A percentile compares a stretch with the other conserved stretches of the same genome.
Evolutionary conservation across 2,113 vertebrate species (phyloP).

Genomic region (Saccopteryx leptura): DNA sequence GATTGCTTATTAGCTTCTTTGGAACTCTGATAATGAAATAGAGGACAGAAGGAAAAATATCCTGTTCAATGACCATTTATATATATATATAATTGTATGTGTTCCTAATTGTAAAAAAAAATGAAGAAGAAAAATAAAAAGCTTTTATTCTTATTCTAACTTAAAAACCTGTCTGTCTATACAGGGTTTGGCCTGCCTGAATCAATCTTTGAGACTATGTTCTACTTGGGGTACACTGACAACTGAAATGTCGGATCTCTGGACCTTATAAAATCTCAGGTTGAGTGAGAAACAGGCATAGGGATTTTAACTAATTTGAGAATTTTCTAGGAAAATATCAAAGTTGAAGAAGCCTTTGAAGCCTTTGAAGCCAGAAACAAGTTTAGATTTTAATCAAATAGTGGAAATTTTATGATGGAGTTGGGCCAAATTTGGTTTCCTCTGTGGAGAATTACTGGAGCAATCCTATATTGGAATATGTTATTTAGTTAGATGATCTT

Average conservation of each 20-base stretch:
- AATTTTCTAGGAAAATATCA: conserved; percentile 17
- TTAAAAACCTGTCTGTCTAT: not conserved
- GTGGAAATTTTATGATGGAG: not conserved
- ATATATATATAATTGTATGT: not conserved
- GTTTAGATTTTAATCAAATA: conserved; percentile 52
- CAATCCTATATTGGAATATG: not conserved
- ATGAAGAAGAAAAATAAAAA: not conserved
- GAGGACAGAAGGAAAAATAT: not conserved
- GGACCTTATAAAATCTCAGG: too few relatives aligned
- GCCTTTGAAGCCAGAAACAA: conserved; percentile 2
- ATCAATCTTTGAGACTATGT: not conserved
- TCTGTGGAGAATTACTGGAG: not conserved
- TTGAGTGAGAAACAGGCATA: not conserved
- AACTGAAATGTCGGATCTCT: not conserved
- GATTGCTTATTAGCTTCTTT: not conserved
- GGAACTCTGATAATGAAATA: not conserved
- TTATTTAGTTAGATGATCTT: not conserved
- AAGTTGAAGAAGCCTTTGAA: not conserved
- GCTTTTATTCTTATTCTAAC: not conserved
- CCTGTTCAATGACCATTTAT: not conserved
- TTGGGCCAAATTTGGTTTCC: conserved; percentile 18
- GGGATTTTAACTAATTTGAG: not conserved
- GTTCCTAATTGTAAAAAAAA: not conserved
- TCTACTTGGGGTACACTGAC: not conserved
- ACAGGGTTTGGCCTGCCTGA: not conserved